phyloP scores from a whole-genome alignment of 2,888 invertebrate species.

The Plagiodera versicolora region DNA sequence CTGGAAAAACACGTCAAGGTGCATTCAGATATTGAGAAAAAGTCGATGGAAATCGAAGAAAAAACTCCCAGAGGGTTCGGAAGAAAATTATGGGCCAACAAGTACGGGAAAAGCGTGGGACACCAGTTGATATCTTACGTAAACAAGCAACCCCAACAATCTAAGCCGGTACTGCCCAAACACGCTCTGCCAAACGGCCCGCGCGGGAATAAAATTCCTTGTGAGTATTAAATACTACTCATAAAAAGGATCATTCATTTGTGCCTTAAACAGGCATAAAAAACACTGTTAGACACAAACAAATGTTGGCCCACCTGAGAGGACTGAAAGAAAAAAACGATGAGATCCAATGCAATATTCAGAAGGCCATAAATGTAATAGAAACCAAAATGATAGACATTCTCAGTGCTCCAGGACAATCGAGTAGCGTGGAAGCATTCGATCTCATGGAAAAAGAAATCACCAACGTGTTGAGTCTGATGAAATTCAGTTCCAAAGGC shows the following conservation, averaged over 20 bases:
- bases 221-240: too few relatives aligned
- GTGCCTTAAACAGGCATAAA: neutral
- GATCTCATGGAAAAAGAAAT: conserved; percentile 45
- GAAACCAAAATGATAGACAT: conserved; percentile 45
- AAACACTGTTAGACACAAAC: conserved; percentile 18
- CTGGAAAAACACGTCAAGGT: conserved; percentile 14
- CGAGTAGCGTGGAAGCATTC: conserved; percentile 38
- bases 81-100: conserved; percentile 34
- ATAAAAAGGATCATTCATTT: neutral
- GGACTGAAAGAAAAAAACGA: conserved; percentile 38
- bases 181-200: conserved; percentile 15
- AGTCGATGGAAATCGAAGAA: conserved; percentile 4
- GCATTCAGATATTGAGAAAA: conserved; percentile 16
- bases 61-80: conserved; percentile 7
- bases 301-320: conserved; percentile 32
- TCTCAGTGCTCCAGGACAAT: conserved; percentile 25
- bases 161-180: conserved; percentile 19
- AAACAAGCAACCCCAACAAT: conserved; percentile 30
- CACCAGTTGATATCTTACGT: conserved; percentile 35
- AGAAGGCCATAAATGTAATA: conserved; percentile 43
- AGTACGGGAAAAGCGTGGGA: conserved; percentile 35
- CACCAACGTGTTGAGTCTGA: conserved; percentile 39
- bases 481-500: conserved; percentile 28
- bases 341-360: conserved; percentile 41
- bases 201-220: neutral